A percentile compares a stretch with the other conserved stretches of the same genome.
Conservation (phyloP, 1,140 invertebrate species). For the Phymastichus coffea region DNA sequence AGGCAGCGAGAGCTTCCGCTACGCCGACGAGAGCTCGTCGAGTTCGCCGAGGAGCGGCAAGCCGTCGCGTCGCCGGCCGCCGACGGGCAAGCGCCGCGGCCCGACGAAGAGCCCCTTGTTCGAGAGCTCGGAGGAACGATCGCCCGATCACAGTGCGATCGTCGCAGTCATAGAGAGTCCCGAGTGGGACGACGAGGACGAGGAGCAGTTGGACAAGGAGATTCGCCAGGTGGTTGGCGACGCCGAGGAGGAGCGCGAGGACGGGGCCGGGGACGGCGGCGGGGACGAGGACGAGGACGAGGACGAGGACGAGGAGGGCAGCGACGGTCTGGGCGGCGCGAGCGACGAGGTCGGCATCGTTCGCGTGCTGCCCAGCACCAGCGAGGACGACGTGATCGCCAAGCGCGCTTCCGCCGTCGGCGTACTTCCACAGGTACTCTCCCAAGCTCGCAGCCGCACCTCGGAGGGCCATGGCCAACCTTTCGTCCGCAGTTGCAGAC, state of each 20-base stretch:
- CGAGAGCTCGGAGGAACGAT: slow-evolving; percentile 49
- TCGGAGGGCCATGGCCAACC: not conserved
- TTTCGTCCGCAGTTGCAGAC: not conserved
- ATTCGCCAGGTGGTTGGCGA: slow-evolving; percentile 42
- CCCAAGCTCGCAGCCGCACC: slow-evolving; percentile 35
- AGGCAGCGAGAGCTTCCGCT: slow-evolving; percentile 32
- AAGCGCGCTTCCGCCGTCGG: slow-evolving; percentile 36
- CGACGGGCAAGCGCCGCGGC: slow-evolving; percentile 38
- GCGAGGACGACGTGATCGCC: slow-evolving; percentile 46
- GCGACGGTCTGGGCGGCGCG: not conserved
- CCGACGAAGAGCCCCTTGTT: slow-evolving; percentile 33
- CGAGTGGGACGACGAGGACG: slow-evolving; percentile 49
- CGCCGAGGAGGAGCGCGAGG: slow-evolving; percentile 34
- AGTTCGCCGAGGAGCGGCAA: slow-evolving; percentile 41
- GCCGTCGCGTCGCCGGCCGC: slow-evolving; percentile 31
- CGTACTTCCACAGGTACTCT: slow-evolving; percentile 42
- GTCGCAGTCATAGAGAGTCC: slow-evolving; percentile 53
- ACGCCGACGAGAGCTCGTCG: slow-evolving; percentile 45
- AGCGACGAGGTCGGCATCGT: slow-evolving; percentile 42
- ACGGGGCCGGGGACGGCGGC: too few relatives aligned
- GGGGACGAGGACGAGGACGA: slow-evolving; percentile 41
- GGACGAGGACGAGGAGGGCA: not conserved
- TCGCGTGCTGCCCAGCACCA: slow-evolving; percentile 48
- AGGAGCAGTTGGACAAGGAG: slow-evolving; percentile 45
- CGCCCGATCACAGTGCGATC: slow-evolving; percentile 49